These are phyloP conservation scores for Vanessa atalanta DNA, from an alignment of 1,140 invertebrate species.

Conservation along the genomic window DNA sequence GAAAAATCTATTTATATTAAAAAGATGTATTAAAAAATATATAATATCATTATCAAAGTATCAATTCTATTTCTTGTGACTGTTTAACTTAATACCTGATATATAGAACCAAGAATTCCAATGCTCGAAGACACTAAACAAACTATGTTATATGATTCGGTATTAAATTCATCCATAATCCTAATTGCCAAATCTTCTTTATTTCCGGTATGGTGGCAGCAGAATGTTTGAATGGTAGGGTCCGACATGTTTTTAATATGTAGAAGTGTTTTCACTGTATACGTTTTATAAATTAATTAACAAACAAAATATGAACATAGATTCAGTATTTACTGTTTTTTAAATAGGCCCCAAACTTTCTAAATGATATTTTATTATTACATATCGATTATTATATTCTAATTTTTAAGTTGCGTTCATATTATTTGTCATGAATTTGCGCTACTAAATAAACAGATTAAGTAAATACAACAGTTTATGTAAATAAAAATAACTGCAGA, in stretches of 20 bases:
- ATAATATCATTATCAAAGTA: conserved; percentile 11
- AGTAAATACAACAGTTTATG: too few relatives aligned
- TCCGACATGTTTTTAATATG: conserved; percentile 83
- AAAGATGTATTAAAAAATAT: neutral
- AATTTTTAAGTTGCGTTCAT: too few relatives aligned
- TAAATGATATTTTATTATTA: too few relatives aligned
- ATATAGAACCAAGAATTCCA: conserved; percentile 87
- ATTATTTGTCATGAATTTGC: too few relatives aligned
- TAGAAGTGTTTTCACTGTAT: too few relatives aligned
- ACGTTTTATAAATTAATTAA: too few relatives aligned
- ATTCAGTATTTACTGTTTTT: too few relatives aligned
- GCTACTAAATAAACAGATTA: too few relatives aligned
- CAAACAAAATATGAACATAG: too few relatives aligned
- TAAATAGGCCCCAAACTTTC: too few relatives aligned
- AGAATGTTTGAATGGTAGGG: conserved; percentile 90
- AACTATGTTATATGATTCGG: conserved; percentile 86
- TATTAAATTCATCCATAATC: conserved; percentile 86
- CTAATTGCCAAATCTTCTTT: conserved; percentile 82
- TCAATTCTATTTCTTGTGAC: neutral
- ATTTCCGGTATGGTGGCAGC: conserved; percentile 85
- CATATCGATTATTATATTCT: too few relatives aligned
- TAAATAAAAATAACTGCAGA: too few relatives aligned
- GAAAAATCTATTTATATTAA: conserved; percentile 72
- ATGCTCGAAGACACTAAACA: conserved; percentile 87
- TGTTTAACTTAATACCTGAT: conserved; percentile 82